phyloP scores from a whole-genome alignment of 2,888 invertebrate genomes.

The Ariolimax columbianus region DNA sequence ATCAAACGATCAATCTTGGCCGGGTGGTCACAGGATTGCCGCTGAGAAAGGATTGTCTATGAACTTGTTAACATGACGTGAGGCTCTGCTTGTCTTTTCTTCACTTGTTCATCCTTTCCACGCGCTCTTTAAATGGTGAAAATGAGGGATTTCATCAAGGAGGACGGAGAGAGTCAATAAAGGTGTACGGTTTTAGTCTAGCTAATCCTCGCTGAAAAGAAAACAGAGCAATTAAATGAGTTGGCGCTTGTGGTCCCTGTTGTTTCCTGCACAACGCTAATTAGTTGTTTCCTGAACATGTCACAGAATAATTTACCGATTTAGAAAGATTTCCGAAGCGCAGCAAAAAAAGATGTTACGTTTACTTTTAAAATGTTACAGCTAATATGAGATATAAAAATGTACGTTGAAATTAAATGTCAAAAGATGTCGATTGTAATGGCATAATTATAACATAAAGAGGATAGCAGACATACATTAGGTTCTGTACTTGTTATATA shows the following conservation, averaged over 20 bases:
- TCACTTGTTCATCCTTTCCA: slow-evolving; percentile 20
- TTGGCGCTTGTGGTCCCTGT: background rate
- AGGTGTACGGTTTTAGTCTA: background rate
- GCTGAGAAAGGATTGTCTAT: slow-evolving; percentile 21
- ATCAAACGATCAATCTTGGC: slow-evolving; percentile 34
- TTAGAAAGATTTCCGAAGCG: background rate
- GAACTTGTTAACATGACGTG: slow-evolving; percentile 42
- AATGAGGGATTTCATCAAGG: slow-evolving; percentile 21
- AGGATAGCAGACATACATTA: too few species aligned
- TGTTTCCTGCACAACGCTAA: slow-evolving; percentile 15
- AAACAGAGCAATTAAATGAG: slow-evolving; percentile 4
- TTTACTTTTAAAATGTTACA: background rate
- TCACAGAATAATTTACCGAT: background rate
- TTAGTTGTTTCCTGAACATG: slow-evolving; percentile 9
- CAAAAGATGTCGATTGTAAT: too few species aligned
- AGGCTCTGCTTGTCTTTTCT: slow-evolving; percentile 16
- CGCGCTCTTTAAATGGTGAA: slow-evolving; percentile 23
- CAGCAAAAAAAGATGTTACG: background rate
- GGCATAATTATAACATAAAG: too few species aligned
- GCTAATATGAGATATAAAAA: background rate
- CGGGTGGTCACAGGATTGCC: slow-evolving; percentile 38
- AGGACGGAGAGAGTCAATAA: background rate
- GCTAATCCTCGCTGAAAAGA: slow-evolving; percentile 2
- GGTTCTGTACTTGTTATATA: too few species aligned
- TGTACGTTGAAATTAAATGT: too few species aligned